A percentile compares a stretch with the other conserved stretches of the same genome.
phyloP scores from a whole-genome alignment of 2,113 vertebrate species.

The Anser cygnoides region DNA sequence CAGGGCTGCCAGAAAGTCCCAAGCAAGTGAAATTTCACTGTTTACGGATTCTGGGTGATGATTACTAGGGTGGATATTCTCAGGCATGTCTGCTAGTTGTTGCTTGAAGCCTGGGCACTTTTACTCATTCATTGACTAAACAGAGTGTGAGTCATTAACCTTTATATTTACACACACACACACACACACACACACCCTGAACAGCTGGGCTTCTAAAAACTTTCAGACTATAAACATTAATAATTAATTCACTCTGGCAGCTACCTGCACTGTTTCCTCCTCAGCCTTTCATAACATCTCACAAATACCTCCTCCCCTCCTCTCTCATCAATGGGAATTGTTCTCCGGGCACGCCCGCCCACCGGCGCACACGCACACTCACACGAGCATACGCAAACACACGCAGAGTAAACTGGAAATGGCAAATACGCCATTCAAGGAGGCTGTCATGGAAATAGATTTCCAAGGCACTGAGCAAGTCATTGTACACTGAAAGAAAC shows the following conservation, averaged over 20 bases:
- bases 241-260: slow-evolving; percentile 22
- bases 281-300: background rate
- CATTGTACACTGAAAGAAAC: background rate
- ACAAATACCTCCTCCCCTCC: background rate
- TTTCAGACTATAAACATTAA: slow-evolving; percentile 2
- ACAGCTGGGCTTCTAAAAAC: background rate
- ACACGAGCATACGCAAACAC: background rate
- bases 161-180: background rate
- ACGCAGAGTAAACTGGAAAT: background rate
- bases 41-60: background rate
- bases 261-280: background rate
- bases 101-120: slow-evolving; percentile 1
- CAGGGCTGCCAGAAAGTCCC: background rate
- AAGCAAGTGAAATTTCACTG: background rate
- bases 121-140: slow-evolving; percentile 9
- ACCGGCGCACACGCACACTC: background rate
- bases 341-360: background rate
- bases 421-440: slow-evolving; percentile 37
- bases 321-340: slow-evolving; percentile 27
- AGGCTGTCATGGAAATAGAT: slow-evolving; percentile 66
- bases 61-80: background rate
- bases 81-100: background rate
- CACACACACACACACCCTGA: background rate
- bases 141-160: background rate
- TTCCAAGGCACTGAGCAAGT: background rate